phyloP scores from a whole-genome alignment of 2,888 invertebrate species.

The Microplitis manilae region DNA sequence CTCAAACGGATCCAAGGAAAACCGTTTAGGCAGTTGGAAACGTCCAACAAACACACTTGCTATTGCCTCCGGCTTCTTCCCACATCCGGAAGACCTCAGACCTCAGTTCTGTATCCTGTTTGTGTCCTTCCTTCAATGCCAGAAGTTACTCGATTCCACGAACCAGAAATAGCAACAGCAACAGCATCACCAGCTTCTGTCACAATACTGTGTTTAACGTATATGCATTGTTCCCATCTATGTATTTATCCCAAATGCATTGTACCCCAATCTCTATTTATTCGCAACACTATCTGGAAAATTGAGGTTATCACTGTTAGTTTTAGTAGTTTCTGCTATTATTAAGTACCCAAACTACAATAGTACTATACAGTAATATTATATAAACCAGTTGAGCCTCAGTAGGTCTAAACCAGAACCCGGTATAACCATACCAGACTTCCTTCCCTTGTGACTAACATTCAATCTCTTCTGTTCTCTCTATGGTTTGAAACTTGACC shows the following conservation, averaged over 20 bases:
- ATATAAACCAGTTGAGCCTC: neutral
- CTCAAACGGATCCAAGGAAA: conserved; percentile 35
- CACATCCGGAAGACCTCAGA: neutral
- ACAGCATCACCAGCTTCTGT: neutral
- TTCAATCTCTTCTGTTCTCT: conserved; percentile 7
- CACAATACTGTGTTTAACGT: neutral
- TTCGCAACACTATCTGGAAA: neutral
- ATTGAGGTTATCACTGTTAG: conserved; percentile 4
- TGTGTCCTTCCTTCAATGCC: neutral
- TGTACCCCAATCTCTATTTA: neutral
- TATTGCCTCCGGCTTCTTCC: conserved; percentile 6
- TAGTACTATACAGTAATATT: neutral
- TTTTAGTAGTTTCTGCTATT: neutral
- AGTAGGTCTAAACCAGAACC: neutral
- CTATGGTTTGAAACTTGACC: conserved; percentile 20
- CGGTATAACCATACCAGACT: neutral
- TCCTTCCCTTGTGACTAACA: neutral
- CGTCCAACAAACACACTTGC: conserved; percentile 23
- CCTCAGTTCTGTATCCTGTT: neutral
- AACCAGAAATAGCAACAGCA: neutral
- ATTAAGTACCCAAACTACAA: neutral
- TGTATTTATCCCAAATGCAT: neutral
- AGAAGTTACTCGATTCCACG: neutral
- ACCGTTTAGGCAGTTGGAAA: conserved; percentile 45
- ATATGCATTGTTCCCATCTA: neutral